Conservation (phyloP, 2,797 vertebrate genomes). For the Anabas testudineus region DNA sequence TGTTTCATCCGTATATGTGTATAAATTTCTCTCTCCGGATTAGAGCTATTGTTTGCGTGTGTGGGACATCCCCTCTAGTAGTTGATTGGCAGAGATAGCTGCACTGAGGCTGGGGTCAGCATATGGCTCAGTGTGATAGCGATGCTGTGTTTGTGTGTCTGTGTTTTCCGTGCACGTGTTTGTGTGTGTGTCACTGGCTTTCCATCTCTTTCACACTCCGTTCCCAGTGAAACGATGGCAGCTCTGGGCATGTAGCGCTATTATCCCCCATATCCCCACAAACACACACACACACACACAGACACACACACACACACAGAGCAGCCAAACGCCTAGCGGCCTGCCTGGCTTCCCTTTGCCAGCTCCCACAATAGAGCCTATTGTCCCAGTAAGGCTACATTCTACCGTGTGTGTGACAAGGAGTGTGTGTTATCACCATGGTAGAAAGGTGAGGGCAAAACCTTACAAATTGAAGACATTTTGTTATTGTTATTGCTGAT, state of each 20-base stretch:
- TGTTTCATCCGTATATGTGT: constrained; percentile 54
- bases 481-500: constrained; percentile 72
- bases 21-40: constrained; percentile 61
- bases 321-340: constrained; percentile 87
- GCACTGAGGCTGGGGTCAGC: constrained; percentile 93
- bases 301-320: constrained; percentile 39
- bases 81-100: constrained; percentile 95
- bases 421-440: constrained; percentile 74
- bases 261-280: constrained; percentile 87
- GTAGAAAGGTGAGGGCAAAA: constrained; percentile 81
- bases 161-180: constrained; percentile 76
- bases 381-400: constrained; percentile 91
- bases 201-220: constrained; percentile 82
- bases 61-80: constrained; percentile 84
- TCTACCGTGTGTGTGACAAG: constrained; percentile 84
- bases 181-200: constrained; percentile 87
- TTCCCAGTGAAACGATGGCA: constrained; percentile 92
- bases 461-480: constrained; percentile 72
- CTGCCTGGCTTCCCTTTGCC: constrained; percentile 91
- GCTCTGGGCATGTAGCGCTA: constrained; percentile 91
- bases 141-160: constrained; percentile 67
- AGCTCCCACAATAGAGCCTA: constrained; percentile 92
- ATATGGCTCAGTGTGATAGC: constrained; percentile 98
- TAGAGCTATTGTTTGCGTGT: constrained; percentile 37
- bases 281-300: constrained; percentile 37